Base-by-base conservation (phyloP, 1,140 invertebrate genomes). In the Triops longicaudatus region DNA sequence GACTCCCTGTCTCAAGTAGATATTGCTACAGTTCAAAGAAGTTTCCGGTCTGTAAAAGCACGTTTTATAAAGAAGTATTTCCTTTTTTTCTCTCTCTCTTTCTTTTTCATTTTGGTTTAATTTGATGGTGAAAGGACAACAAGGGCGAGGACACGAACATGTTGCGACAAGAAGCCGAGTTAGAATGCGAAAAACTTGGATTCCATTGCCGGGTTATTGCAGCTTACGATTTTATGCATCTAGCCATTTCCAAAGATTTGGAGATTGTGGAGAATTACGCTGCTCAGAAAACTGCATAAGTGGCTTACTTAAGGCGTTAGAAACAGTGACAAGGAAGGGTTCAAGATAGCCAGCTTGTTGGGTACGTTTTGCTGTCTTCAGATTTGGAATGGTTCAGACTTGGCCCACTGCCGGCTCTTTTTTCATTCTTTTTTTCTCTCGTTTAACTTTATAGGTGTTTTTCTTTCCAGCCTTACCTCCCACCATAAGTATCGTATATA, bases 301-400 rank as follows among this genome's bases (percentile, higher is more conserved):
- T 63, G 50, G 31, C 50, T n/a, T n/a, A 63, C 7, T 63, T 63
- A 22, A 14, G 50, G 14, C 14, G 50, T 5, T 22, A 22, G 22
- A 63, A 63, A 63, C 10, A 63, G 50, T 6, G 14, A 63, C 14
- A 63, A 22, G 22, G 17, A 14, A 2, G 14, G 1, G 4, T 0
- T 63, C 6, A 14, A 63, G 5, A 63, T 37, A 63, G 50, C 50
- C 6, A 14, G 17, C 22, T 63, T 9, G 22, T 1, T 63, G 9
- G 14, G 50, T 63, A n/a, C 22, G 50, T 63, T 63, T 63, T 9
- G 14, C 6, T 63, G 50, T 63, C 17, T n/a, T 63, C 17, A 63
- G 50, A 63, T 63, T 63, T 22, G 50, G 50, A 63, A 63, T 22
- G 50, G 50, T 63, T 63, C 50, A 63, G 7, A 63, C 50, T 63